Conservation (phyloP, 2,888 invertebrate species). For the Cheilosia pagana region DNA sequence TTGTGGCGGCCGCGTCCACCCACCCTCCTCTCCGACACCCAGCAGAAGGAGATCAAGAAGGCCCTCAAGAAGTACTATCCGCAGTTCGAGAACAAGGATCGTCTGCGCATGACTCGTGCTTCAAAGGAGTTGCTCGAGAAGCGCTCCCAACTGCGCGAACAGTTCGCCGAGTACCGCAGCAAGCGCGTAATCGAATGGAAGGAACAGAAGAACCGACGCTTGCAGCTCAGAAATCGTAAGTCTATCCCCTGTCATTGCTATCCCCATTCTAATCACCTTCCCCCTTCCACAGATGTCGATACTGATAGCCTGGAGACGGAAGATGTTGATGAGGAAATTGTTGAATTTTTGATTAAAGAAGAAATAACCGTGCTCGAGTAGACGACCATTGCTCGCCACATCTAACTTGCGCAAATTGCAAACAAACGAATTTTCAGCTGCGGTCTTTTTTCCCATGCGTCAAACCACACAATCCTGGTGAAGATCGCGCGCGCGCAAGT, state of each 20-base stretch:
- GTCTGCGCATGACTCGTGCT: conserved; percentile 94
- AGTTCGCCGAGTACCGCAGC: conserved; percentile 92
- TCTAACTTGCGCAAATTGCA: conserved; percentile 57
- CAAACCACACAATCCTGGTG: conserved; percentile 2
- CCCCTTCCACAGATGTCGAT: conserved; percentile 89
- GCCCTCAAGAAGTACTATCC: conserved; percentile 98
- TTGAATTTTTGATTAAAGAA: conserved; percentile 99
- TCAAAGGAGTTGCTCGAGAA: conserved; percentile 98
- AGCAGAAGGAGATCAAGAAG: conserved; percentile 97
- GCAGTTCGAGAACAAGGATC: conserved; percentile 98
- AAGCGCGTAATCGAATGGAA: conserved; percentile 90
- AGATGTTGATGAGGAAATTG: conserved; percentile 96
- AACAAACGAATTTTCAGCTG: conserved; percentile 28
- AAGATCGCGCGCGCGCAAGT: conserved; percentile 68
- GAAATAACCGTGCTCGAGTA: conserved; percentile 93
- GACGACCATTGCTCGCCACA: conserved; percentile 73
- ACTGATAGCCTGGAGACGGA: conserved; percentile 96
- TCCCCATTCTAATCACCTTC: conserved; percentile 75
- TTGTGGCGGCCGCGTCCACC: conserved; percentile 98
- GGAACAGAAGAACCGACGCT: conserved; percentile 90
- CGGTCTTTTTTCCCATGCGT: conserved; percentile 47
- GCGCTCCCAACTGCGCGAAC: conserved; percentile 93
- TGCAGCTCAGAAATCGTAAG: conserved; percentile 94
- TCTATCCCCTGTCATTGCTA: not conserved
- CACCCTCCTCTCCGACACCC: conserved; percentile 91